phyloP scores from a whole-genome alignment of 2,113 vertebrate species.

The Aepyceros melampus region DNA sequence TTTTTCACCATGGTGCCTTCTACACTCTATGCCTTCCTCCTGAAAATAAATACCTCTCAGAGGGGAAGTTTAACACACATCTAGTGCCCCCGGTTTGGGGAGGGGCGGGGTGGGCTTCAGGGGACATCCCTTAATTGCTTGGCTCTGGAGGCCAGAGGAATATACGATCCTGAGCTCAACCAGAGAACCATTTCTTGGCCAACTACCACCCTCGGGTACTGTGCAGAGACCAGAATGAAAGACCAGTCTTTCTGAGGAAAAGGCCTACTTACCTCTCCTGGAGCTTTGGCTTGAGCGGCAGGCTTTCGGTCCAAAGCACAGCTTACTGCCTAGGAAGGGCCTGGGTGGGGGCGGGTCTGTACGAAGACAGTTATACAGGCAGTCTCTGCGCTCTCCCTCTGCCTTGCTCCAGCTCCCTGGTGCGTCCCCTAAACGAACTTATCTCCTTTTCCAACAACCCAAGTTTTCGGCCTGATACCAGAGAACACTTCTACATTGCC shows the following conservation, averaged over 20 bases:
- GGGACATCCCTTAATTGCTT: accelerated
- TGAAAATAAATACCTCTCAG: background rate
- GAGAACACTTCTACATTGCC: background rate
- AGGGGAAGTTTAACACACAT: background rate
- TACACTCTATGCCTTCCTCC: background rate
- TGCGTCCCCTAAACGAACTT: no score
- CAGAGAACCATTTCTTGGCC: accelerated
- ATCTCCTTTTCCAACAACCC: background rate
- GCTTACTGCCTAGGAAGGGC: background rate
- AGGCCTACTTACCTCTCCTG: background rate
- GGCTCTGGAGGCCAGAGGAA: accelerated
- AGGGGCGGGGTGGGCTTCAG: accelerated
- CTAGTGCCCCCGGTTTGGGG: accelerated
- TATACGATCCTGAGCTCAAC: background rate
- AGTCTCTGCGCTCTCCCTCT: background rate
- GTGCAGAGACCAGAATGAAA: accelerated
- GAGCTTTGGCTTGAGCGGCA: background rate
- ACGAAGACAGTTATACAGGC: accelerated
- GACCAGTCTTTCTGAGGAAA: background rate
- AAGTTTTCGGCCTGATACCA: background rate
- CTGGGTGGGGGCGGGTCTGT: accelerated
- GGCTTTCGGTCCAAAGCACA: background rate
- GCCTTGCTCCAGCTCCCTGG: accelerated
- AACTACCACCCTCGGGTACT: accelerated
- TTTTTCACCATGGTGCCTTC: background rate